Conservation (phyloP, 92 coral and sea anemone species). For the Chrysogorgia sp. region DNA sequence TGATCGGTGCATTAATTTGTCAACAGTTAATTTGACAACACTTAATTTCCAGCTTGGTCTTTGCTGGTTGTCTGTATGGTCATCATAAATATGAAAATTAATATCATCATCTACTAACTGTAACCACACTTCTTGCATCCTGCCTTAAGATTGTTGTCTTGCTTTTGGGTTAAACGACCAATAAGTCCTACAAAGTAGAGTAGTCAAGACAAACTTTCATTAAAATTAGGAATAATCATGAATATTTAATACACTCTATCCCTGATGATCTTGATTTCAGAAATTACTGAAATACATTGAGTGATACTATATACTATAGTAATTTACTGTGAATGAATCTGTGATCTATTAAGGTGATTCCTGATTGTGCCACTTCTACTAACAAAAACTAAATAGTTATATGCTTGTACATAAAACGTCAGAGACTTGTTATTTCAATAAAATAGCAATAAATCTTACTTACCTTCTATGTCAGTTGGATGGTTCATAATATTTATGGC, state of each 20-base stretch:
- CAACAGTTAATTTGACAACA: no score
- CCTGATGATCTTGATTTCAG: no score
- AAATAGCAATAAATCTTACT: not conserved
- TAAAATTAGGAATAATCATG: not conserved
- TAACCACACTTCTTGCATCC: conserved; percentile 99
- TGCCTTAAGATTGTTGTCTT: conserved; percentile 75
- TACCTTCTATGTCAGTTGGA: conserved; percentile 39
- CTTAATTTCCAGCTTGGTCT: no score
- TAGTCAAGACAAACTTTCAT: conserved; percentile 5
- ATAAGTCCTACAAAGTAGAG: conserved; percentile 72
- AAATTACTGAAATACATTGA: no score
- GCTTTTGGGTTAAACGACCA: conserved; percentile 88
- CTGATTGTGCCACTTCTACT: no score
- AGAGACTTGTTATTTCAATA: not conserved
- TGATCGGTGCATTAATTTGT: no score
- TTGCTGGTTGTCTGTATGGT: no score
- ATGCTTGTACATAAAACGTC: not conserved
- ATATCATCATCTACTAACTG: conserved; percentile 59
- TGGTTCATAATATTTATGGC: not conserved
- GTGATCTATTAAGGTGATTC: not conserved
- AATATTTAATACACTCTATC: not conserved
- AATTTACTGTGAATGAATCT: not conserved
- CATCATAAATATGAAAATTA: no score
- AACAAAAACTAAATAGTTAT: not conserved
- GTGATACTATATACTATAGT: no score